Conservation (phyloP, 2,113 vertebrate species). For the Pteruthius melanotis region DNA sequence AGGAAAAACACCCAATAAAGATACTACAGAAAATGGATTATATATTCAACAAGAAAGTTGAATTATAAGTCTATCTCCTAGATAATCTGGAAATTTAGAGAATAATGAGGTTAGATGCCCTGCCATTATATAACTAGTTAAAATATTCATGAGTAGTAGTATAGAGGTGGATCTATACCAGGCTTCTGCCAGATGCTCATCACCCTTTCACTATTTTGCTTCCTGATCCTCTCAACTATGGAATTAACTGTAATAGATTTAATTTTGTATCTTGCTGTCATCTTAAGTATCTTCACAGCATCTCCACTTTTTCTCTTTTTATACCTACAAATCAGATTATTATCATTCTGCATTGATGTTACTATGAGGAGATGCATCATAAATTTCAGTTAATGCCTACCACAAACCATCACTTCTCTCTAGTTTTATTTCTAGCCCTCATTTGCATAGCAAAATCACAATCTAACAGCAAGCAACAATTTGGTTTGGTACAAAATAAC, state of each 20-base stretch:
- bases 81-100: neutral
- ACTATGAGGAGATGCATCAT: neutral
- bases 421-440: neutral
- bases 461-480: neutral
- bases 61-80: neutral
- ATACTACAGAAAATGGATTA: neutral
- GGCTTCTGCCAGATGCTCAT: neutral
- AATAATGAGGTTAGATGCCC: neutral
- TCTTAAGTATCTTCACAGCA: neutral
- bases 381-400: neutral
- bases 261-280: neutral
- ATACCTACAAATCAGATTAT: neutral
- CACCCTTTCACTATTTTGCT: neutral
- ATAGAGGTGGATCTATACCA: neutral
- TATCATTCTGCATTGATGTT: neutral
- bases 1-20: neutral
- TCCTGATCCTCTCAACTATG: neutral
- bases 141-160: neutral
- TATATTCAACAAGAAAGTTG: neutral
- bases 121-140: neutral
- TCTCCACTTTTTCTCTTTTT: neutral
- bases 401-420: neutral
- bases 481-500: neutral
- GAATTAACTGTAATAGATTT: neutral
- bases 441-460: neutral